These are phyloP conservation scores for Balearica regulorum DNA, from an alignment of 2,797 vertebrate species.

Conservation along the genomic window DNA sequence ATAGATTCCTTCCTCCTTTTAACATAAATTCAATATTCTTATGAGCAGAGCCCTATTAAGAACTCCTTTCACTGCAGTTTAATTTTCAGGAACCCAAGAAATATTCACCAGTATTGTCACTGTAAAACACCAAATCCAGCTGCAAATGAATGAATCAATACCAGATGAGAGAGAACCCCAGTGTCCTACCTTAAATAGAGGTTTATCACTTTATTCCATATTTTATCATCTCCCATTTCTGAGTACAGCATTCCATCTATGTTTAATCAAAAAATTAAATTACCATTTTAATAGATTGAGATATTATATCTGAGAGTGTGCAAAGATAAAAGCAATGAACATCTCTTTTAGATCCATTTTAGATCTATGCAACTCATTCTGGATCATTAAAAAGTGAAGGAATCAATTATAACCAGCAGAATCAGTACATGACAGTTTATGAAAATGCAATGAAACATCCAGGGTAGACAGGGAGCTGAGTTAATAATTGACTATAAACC, in stretches of 20 bases:
- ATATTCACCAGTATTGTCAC: conserved; percentile 3
- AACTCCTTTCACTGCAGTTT: not conserved
- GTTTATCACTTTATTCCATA: not conserved
- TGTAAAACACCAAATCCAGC: not conserved
- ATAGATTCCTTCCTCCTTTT: conserved; percentile 17
- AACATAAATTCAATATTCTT: conserved; percentile 45
- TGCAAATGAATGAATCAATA: not conserved
- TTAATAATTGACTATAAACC: not conserved
- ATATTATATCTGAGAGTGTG: not conserved
- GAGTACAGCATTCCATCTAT: not conserved
- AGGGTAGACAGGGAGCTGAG: not conserved
- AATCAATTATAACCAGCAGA: not conserved
- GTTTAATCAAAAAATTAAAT: conserved; percentile 42
- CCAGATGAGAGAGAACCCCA: not conserved
- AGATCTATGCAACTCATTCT: not conserved
- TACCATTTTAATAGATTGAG: conserved; percentile 26
- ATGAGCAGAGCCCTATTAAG: not conserved
- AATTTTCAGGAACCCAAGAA: conserved; percentile 21
- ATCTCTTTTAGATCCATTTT: conserved; percentile 6
- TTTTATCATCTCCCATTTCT: not conserved
- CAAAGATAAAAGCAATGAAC: conserved; percentile 5
- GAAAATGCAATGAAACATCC: not conserved
- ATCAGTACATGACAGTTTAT: not conserved
- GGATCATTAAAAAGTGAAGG: conserved; percentile 7
- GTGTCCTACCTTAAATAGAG: not conserved